Conservation (phyloP, 1,140 invertebrate genomes). For the Sesamia nonagrioides region DNA sequence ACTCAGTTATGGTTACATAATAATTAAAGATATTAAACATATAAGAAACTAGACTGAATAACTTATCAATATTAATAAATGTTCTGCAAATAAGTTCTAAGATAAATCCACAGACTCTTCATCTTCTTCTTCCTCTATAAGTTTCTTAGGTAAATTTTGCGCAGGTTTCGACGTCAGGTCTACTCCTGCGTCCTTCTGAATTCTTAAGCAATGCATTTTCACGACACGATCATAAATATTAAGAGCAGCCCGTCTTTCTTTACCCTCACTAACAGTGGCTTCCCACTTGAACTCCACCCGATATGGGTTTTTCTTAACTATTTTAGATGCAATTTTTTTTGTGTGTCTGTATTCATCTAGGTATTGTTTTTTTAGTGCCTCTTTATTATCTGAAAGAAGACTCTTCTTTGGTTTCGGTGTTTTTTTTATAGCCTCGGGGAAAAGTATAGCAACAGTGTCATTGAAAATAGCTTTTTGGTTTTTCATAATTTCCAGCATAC, state of each 20-base stretch:
- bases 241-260: slow-evolving; percentile 75
- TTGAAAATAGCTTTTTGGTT: slow-evolving; percentile 85
- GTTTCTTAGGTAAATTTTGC: neutral
- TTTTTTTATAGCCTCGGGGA: slow-evolving; percentile 83
- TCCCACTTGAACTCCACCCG: slow-evolving; percentile 80
- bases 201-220: slow-evolving; percentile 73
- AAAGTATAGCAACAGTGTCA: slow-evolving; percentile 84
- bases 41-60: too few species aligned
- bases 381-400: slow-evolving; percentile 69
- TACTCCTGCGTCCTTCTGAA: slow-evolving; percentile 59
- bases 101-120: neutral
- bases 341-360: slow-evolving; percentile 74
- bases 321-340: slow-evolving; percentile 64
- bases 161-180: neutral
- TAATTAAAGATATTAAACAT: too few species aligned
- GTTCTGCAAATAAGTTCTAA: neutral
- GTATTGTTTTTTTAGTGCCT: slow-evolving; percentile 69
- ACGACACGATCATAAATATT: slow-evolving; percentile 74
- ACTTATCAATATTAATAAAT: too few species aligned
- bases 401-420: slow-evolving; percentile 72
- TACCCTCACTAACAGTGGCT: slow-evolving; percentile 75
- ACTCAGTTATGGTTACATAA: too few species aligned
- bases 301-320: slow-evolving; percentile 75
- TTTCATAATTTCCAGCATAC: slow-evolving; percentile 85
- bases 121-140: neutral